Conservation (phyloP, 2,888 invertebrate genomes). For the Synergus umbraculus region DNA sequence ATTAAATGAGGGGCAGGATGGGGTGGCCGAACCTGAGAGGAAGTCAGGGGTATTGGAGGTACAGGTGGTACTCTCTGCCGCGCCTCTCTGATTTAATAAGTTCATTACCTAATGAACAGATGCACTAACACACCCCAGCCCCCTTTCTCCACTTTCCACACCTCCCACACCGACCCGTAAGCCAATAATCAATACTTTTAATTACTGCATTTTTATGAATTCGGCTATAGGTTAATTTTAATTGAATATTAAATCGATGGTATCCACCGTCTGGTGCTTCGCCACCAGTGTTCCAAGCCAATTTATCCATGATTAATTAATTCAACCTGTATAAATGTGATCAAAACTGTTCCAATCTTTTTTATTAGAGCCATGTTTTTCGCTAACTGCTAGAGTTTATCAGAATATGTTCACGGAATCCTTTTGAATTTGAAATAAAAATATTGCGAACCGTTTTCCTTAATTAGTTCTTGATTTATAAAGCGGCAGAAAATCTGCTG, state of each 20-base stretch:
- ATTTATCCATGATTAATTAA: conserved; percentile 35
- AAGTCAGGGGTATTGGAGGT: conserved; percentile 44
- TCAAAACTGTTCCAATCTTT: background rate
- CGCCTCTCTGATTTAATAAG: conserved; percentile 74
- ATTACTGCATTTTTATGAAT: conserved; percentile 72
- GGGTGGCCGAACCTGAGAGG: conserved; percentile 43
- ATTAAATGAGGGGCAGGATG: conserved; percentile 63
- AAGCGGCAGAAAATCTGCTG: background rate
- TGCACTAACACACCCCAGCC: conserved; percentile 61
- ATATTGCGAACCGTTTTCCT: background rate
- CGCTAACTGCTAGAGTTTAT: background rate
- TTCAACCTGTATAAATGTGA: conserved; percentile 16
- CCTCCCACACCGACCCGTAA: conserved; percentile 39
- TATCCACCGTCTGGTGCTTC: conserved; percentile 28
- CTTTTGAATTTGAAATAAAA: background rate
- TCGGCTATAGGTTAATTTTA: conserved; percentile 64
- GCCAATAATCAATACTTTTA: conserved; percentile 75
- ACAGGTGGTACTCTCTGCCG: conserved; percentile 58
- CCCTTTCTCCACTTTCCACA: conserved; percentile 36
- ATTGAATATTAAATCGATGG: conserved; percentile 64
- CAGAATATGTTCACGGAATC: background rate
- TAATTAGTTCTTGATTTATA: background rate
- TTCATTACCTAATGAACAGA: conserved; percentile 76
- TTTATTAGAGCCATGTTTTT: conserved; percentile 1
- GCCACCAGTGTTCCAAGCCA: conserved; percentile 16